A percentile compares a stretch with the other conserved stretches of the same genome.
Evolutionary conservation across 2,888 invertebrate species (phyloP).

Genomic region (Timandra comae): DNA sequence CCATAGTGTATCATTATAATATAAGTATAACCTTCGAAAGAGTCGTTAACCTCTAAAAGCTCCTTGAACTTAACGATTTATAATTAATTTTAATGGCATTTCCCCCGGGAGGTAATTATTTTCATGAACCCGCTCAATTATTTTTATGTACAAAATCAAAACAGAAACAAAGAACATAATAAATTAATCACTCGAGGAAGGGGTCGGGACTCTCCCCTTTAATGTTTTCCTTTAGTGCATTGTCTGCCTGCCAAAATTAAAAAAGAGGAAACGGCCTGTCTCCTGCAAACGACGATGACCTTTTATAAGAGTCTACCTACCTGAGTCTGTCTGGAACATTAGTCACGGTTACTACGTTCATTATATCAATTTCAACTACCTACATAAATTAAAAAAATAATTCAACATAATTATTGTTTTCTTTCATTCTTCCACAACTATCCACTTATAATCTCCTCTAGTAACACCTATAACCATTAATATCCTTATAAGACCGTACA

Average conservation of each 20-base stretch:
- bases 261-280: slow-evolving; percentile 63
- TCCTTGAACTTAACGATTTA: background rate
- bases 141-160: slow-evolving; percentile 55
- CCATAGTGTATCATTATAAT: slow-evolving; percentile 2
- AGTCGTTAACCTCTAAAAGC: background rate
- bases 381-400: too few relatives aligned
- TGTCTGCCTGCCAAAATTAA: slow-evolving; percentile 72
- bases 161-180: slow-evolving; percentile 72
- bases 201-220: slow-evolving; percentile 64
- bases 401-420: too few relatives aligned
- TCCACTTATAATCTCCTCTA: too few relatives aligned
- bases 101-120: slow-evolving; percentile 4
- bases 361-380: too few relatives aligned
- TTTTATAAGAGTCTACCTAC: slow-evolving; percentile 24
- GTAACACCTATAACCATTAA: slow-evolving; percentile 2
- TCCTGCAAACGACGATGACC: slow-evolving; percentile 55
- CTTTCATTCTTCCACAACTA: too few relatives aligned
- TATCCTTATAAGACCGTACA: slow-evolving; percentile 6
- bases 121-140: slow-evolving; percentile 23
- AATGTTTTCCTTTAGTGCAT: slow-evolving; percentile 71
- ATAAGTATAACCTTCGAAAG: slow-evolving; percentile 3
- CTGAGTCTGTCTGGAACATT: background rate
- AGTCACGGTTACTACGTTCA: slow-evolving; percentile 3
- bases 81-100: background rate
- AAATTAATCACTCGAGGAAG: slow-evolving; percentile 71